phyloP scores from a whole-genome alignment of 2,888 invertebrate genomes.

The Harpalus rubripes region DNA sequence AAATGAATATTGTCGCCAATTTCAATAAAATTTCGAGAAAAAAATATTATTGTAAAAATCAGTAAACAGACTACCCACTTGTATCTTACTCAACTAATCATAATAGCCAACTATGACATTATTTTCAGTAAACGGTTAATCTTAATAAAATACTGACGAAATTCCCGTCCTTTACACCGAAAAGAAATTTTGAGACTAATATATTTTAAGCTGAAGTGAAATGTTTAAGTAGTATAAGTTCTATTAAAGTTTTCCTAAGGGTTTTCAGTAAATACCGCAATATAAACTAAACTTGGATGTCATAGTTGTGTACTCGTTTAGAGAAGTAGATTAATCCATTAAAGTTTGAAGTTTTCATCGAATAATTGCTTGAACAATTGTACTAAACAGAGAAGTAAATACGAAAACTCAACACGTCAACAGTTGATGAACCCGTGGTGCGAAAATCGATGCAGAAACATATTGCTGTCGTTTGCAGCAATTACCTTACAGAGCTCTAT shows the following conservation, averaged over 20 bases:
- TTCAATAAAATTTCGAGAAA: too few relatives aligned
- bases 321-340: constrained; percentile 63
- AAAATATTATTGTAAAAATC: too few relatives aligned
- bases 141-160: too few relatives aligned
- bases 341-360: constrained; percentile 65
- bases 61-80: too few relatives aligned
- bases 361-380: constrained; percentile 64
- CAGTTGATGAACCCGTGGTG: constrained; percentile 40
- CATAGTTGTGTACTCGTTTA: constrained; percentile 58
- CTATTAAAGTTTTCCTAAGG: background rate
- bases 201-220: background rate
- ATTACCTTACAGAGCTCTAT: constrained; percentile 8
- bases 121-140: too few relatives aligned
- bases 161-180: too few relatives aligned
- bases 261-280: constrained; percentile 14
- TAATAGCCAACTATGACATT: too few relatives aligned
- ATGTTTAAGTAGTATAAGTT: background rate
- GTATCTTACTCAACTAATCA: too few relatives aligned
- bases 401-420: constrained; percentile 58
- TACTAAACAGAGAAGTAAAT: constrained; percentile 61
- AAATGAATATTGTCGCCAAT: too few relatives aligned
- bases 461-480: constrained; percentile 28
- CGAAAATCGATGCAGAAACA: constrained; percentile 42
- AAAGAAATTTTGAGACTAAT: too few relatives aligned
- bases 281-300: constrained; percentile 37